These are phyloP conservation scores for Diploptera punctata DNA, from an alignment of 2,888 invertebrate species.

Conservation along the genomic window DNA sequence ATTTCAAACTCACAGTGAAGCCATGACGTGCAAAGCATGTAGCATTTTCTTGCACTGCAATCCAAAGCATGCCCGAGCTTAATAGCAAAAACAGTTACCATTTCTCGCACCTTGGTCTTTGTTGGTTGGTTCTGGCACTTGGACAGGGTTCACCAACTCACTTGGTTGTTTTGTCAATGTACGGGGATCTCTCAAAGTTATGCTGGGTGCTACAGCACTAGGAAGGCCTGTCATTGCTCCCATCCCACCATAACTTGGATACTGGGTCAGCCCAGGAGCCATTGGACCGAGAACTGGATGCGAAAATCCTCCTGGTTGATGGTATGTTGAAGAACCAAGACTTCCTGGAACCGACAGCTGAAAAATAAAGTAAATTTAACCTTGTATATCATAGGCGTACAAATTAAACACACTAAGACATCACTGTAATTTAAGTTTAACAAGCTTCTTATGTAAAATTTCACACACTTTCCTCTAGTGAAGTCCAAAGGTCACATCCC, in stretches of 20 bases:
- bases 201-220: slow-evolving; percentile 58
- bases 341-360: slow-evolving; percentile 82
- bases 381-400: too few species aligned
- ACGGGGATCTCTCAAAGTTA: slow-evolving; percentile 57
- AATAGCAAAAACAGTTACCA: slow-evolving; percentile 44
- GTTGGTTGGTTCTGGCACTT: slow-evolving; percentile 55
- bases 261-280: slow-evolving; percentile 60
- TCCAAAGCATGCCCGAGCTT: slow-evolving; percentile 23
- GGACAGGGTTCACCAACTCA: slow-evolving; percentile 61
- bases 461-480: too few species aligned
- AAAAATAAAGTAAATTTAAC: too few species aligned
- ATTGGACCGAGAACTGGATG: slow-evolving; percentile 74
- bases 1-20: neutral
- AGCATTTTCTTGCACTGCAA: neutral
- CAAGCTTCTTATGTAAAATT: too few species aligned
- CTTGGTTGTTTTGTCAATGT: slow-evolving; percentile 64
- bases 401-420: too few species aligned
- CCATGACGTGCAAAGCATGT: neutral
- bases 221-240: slow-evolving; percentile 55
- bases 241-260: slow-evolving; percentile 56
- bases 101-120: slow-evolving; percentile 57
- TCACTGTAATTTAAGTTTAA: too few species aligned
- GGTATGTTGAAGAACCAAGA: slow-evolving; percentile 63
- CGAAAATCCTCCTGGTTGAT: slow-evolving; percentile 66
- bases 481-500: too few species aligned